phyloP scores from a whole-genome alignment of 2,113 vertebrate genomes.

The Sphaerodactylus townsendi region DNA sequence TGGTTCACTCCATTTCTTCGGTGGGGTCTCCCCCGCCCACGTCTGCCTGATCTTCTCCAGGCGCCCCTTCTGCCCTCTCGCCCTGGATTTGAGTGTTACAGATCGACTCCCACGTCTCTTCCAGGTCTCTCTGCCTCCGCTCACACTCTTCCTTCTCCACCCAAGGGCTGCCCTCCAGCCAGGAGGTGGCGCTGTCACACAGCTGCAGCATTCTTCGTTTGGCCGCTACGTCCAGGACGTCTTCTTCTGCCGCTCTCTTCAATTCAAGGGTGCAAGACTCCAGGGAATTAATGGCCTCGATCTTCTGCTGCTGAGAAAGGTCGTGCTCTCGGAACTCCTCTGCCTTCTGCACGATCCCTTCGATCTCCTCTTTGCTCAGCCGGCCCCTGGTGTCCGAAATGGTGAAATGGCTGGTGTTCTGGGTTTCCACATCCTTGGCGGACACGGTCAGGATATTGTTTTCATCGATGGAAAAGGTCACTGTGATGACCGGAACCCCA shows the following conservation, averaged over 20 bases:
- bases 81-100: not conserved
- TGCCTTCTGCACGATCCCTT: constrained; percentile 34
- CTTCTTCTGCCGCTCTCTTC: constrained; percentile 27
- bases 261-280: constrained; percentile 50
- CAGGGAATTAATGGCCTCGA: constrained; percentile 39
- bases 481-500: constrained; percentile 82
- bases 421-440: constrained; percentile 82
- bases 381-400: constrained; percentile 48
- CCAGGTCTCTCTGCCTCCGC: constrained; percentile 34
- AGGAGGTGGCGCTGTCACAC: constrained; percentile 34
- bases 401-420: constrained; percentile 50
- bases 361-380: constrained; percentile 46
- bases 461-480: constrained; percentile 82
- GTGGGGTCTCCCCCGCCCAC: not conserved
- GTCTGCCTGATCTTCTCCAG: not conserved
- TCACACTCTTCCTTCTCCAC: constrained; percentile 43
- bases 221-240: constrained; percentile 14
- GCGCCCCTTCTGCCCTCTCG: not conserved
- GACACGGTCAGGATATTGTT: constrained; percentile 85
- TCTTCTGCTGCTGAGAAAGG: constrained; percentile 22
- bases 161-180: constrained; percentile 40
- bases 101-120: constrained; percentile 26
- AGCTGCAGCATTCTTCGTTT: constrained; percentile 27
- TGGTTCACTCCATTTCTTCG: constrained; percentile 11
- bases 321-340: constrained; percentile 34